These are phyloP conservation scores for Tangara arthus DNA, from an alignment of 2,797 vertebrate genomes.

Conservation along the genomic window DNA sequence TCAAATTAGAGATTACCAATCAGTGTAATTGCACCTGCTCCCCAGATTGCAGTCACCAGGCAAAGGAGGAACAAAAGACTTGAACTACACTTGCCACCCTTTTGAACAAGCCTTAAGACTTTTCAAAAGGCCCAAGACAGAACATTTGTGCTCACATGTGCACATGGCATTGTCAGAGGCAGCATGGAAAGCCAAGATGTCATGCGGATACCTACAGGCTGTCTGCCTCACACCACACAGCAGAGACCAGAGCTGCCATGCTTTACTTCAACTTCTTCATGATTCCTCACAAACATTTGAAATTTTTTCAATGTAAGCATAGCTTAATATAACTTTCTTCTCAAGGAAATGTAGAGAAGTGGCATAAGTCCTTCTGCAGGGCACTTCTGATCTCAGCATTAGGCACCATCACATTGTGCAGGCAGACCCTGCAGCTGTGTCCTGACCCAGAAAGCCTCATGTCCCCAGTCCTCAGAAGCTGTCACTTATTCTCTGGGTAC, in stretches of 20 bases:
- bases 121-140: not conserved
- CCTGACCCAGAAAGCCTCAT: not conserved
- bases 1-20: not conserved
- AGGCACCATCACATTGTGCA: not conserved
- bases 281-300: not conserved
- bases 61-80: not conserved
- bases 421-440: not conserved
- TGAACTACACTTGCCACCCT: not conserved
- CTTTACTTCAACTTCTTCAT: not conserved
- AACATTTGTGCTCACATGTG: not conserved
- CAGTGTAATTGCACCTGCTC: not conserved
- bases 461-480: not conserved
- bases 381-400: not conserved
- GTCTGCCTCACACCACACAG: rapidly evolving
- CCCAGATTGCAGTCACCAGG: not conserved
- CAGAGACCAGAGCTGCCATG: not conserved
- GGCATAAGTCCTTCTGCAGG: not conserved
- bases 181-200: not conserved
- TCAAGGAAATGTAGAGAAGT: not conserved
- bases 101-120: not conserved
- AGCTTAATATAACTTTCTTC: not conserved
- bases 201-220: not conserved
- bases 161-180: not conserved
- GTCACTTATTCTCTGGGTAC: not conserved
- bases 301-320: not conserved